Evolutionary conservation across 2,113 vertebrate species (phyloP).

Genomic region (Ailurus styani): DNA sequence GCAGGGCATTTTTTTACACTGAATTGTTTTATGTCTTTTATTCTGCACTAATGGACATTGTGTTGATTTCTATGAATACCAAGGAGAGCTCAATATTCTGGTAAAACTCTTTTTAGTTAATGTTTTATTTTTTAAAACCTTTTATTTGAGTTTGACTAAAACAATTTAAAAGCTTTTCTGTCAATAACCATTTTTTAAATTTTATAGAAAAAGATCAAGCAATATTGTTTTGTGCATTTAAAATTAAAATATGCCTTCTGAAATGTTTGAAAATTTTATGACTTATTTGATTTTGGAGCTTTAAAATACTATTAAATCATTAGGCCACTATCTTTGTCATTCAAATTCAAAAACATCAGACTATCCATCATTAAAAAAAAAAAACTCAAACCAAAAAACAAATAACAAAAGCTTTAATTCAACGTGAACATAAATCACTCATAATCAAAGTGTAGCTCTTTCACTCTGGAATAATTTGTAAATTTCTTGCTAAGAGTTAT

Average conservation of each 20-base stretch:
- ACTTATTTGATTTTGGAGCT: background rate
- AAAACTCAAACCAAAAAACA: background rate
- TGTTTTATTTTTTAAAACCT: background rate
- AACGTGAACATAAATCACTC: background rate
- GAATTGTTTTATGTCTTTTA: constrained; percentile 64
- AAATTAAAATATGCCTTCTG: background rate
- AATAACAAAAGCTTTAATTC: background rate
- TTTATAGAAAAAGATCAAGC: background rate
- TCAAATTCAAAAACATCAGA: background rate
- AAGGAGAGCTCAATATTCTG: constrained; percentile 49
- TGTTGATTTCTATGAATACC: constrained; percentile 68
- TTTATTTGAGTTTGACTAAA: constrained; percentile 21
- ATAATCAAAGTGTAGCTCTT: background rate
- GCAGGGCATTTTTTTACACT: constrained; percentile 33
- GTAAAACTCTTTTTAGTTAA: constrained; percentile 46
- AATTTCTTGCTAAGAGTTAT: background rate
- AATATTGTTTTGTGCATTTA: background rate
- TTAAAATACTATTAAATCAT: background rate
- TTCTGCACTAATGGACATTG: constrained; percentile 54
- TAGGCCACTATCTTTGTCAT: background rate
- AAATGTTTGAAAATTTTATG: background rate
- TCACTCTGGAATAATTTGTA: background rate
- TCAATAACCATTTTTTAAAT: background rate
- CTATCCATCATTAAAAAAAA: background rate
- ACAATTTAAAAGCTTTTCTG: constrained; percentile 35